Evolutionary conservation across 2,888 invertebrate species (phyloP).

Genomic region (Trisateles emortualis): DNA sequence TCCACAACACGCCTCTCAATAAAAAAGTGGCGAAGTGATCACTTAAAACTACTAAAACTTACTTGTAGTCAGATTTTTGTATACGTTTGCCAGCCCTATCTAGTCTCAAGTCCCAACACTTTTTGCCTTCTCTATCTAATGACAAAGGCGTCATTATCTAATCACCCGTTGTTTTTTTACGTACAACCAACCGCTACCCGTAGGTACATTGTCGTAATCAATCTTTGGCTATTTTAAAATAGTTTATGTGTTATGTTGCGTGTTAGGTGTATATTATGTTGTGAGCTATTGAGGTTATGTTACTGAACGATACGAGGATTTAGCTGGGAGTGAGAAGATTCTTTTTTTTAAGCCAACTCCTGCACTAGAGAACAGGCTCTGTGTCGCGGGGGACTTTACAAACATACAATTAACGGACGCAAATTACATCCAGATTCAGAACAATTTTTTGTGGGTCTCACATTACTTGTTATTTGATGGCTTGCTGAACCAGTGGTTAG

Average conservation of each 20-base stretch:
- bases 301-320: conserved; percentile 6
- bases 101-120: conserved; percentile 53
- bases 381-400: no score
- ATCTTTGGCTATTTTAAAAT: conserved; percentile 45
- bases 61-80: no score
- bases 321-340: background rate
- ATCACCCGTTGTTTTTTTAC: conserved; percentile 70
- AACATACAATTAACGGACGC: no score
- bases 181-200: conserved; percentile 43
- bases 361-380: no score
- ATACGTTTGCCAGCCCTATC: conserved; percentile 47
- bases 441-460: no score
- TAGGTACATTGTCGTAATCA: conserved; percentile 41
- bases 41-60: no score
- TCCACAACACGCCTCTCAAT: no score
- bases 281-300: conserved; percentile 13
- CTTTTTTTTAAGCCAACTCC: no score
- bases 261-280: conserved; percentile 17
- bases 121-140: conserved; percentile 75
- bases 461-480: no score
- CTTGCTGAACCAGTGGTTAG: no score
- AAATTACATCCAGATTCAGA: no score
- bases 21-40: no score
- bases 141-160: conserved; percentile 80
- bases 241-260: conserved; percentile 31